A percentile compares a stretch with the other conserved stretches of the same genome.
These are phyloP conservation scores for Notodonta dromedarius DNA, from an alignment of 2,888 invertebrate species.

Conservation along the genomic window DNA sequence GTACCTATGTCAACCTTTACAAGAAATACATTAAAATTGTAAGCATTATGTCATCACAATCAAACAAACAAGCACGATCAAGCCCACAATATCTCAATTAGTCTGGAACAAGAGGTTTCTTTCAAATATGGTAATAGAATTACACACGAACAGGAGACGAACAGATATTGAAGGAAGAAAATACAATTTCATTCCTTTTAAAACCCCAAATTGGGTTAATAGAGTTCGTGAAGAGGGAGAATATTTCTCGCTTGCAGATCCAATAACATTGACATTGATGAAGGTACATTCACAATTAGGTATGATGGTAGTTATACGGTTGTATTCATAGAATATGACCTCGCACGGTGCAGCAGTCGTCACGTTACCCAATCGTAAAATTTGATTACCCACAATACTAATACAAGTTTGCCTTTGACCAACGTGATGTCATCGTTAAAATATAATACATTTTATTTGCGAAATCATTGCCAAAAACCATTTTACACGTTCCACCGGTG, in stretches of 20 bases:
- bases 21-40: too few relatives aligned
- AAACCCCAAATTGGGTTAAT: too few relatives aligned
- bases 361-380: slow-evolving; percentile 50
- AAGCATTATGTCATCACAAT: too few relatives aligned
- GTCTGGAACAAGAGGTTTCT: too few relatives aligned
- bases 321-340: slow-evolving; percentile 49
- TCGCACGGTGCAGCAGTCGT: slow-evolving; percentile 44
- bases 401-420: slow-evolving; percentile 45
- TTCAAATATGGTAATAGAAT: too few relatives aligned
- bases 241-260: slow-evolving; percentile 5
- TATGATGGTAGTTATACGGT: slow-evolving; percentile 31
- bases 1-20: too few relatives aligned
- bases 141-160: too few relatives aligned
- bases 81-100: too few relatives aligned
- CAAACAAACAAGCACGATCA: too few relatives aligned
- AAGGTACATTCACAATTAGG: slow-evolving; percentile 39
- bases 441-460: slow-evolving; percentile 37
- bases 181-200: too few relatives aligned
- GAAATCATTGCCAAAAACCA: slow-evolving; percentile 40
- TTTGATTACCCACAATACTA: slow-evolving; percentile 52
- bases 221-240: too few relatives aligned
- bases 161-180: too few relatives aligned
- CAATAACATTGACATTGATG: slow-evolving; percentile 39
- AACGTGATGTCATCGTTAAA: slow-evolving; percentile 56
- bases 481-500: slow-evolving; percentile 28